Evolutionary conservation across 2,888 invertebrate species (phyloP), one percentile per base, ranked within the genome.

Genomic region (Epicampocera succincta): DNA sequence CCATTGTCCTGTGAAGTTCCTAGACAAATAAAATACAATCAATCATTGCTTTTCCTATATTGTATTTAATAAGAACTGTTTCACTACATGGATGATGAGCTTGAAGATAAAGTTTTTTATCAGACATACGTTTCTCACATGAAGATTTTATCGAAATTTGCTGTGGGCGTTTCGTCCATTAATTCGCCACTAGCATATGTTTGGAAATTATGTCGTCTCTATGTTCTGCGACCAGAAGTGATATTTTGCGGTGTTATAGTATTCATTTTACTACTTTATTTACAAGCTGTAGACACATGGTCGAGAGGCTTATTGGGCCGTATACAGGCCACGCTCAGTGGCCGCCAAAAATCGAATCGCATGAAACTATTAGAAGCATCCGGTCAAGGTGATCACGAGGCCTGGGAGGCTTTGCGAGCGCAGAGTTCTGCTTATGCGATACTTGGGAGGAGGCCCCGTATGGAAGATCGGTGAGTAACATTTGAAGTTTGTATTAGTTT

Each of bases 391-490:
- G 92, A 93, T 83, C 92, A 93, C 86, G 91, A 93, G 74, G 93
- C 93, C 86, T 98, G 97, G 97, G 95, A 97, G 87, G 92, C 95
- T 80, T 93, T 94, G 87, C 94, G 95, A 61, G 93, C 93, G 6
- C 92, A 95, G 83, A 94, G 96, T 85, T 96, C 97, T 33, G 97
- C 95, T 52, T 98, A 96, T 91, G 98, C 98, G 33, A 94, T 98
- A 82, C 96, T 97, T 91, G 98, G 98, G 2, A 93, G 97, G 84
- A 92, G 98, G 87, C 94, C 95, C 83, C 95, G 95, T 85, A 98
- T 98, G 98, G 98, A 98, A 92, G 98, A 98, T 91, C 93, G 98
- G 88, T 91, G 78, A 87, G 88, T 85, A 44, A 29, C 6, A 33
- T 33, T 33, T 9, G 1, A 5, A 6, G 1, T 33, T 9, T 33